These are phyloP conservation scores for Diphyllodes magnificus DNA, from an alignment of 2,113 vertebrate genomes.

Conservation along the genomic window DNA sequence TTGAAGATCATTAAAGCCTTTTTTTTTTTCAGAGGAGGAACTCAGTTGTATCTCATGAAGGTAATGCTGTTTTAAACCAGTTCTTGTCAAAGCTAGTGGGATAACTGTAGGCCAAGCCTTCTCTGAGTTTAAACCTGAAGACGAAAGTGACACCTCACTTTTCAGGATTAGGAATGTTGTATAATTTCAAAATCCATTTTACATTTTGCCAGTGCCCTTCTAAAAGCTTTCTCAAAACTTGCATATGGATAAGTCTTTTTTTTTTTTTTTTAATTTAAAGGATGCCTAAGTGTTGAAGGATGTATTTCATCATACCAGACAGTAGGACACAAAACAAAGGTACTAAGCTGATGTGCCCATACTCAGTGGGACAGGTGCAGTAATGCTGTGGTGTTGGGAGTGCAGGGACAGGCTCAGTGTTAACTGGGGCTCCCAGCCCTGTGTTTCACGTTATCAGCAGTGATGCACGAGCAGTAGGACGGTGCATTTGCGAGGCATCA, in stretches of 20 bases:
- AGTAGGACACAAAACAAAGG: not conserved
- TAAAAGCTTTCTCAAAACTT: conserved; percentile 27
- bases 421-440: not conserved
- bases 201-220: conserved; percentile 7
- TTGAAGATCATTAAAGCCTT: not conserved
- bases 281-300: not conserved
- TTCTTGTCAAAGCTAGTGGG: not conserved
- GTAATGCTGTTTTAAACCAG: not conserved
- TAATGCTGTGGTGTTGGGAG: not conserved
- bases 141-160: not conserved
- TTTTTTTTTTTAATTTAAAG: not conserved
- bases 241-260: not conserved
- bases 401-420: not conserved
- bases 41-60: not conserved
- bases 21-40: not conserved
- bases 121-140: not conserved
- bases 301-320: accelerated
- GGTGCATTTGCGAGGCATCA: accelerated
- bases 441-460: accelerated
- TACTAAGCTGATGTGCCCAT: not conserved
- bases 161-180: not conserved
- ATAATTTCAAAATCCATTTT: conserved; percentile 27
- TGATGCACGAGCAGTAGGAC: accelerated
- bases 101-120: not conserved
- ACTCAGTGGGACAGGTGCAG: not conserved